Percentiles rank a stretch among this genome's conserved stretches.
These are phyloP conservation scores for Scaptomyza flava DNA, from an alignment of 2,888 invertebrate species.

Conservation along the genomic window DNA sequence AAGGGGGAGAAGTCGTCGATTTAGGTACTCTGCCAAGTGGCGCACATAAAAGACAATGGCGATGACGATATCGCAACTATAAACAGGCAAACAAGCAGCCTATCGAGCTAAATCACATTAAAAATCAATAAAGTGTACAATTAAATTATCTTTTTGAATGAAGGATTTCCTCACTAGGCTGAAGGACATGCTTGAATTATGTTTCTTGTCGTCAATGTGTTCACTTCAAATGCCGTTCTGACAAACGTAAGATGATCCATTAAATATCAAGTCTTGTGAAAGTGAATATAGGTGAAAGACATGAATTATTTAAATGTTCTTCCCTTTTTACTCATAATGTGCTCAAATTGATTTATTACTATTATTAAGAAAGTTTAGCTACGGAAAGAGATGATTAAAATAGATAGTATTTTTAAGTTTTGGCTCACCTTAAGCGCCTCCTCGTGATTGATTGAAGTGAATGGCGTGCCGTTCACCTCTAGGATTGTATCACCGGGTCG, in stretches of 20 bases:
- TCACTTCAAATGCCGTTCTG: neutral
- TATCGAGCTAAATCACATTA: constrained; percentile 68
- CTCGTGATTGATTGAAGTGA: constrained; percentile 95
- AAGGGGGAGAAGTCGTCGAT: neutral
- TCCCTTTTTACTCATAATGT: constrained; percentile 29
- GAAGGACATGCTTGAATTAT: constrained; percentile 16
- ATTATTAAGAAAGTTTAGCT: constrained; percentile 51
- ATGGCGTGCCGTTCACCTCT: constrained; percentile 97
- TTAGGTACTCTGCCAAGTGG: constrained; percentile 62
- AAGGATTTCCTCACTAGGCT: constrained; percentile 23
- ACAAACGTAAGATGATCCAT: neutral
- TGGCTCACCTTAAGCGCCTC: constrained; percentile 93
- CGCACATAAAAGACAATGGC: constrained; percentile 67
- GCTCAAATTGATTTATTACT: constrained; percentile 60
- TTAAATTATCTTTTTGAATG: constrained; percentile 64
- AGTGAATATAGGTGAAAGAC: neutral
- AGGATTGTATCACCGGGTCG: constrained; percentile 97
- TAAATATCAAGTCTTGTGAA: neutral
- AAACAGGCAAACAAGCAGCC: constrained; percentile 61
- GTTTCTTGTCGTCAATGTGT: neutral
- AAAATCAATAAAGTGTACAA: constrained; percentile 78
- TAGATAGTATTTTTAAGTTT: constrained; percentile 12
- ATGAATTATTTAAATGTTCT: neutral
- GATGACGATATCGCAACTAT: constrained; percentile 61
- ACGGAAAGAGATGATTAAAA: constrained; percentile 48